phyloP scores from a whole-genome alignment of 37 sponge, comb jelly and placozoan species.

The Eunapius fragilis region DNA sequence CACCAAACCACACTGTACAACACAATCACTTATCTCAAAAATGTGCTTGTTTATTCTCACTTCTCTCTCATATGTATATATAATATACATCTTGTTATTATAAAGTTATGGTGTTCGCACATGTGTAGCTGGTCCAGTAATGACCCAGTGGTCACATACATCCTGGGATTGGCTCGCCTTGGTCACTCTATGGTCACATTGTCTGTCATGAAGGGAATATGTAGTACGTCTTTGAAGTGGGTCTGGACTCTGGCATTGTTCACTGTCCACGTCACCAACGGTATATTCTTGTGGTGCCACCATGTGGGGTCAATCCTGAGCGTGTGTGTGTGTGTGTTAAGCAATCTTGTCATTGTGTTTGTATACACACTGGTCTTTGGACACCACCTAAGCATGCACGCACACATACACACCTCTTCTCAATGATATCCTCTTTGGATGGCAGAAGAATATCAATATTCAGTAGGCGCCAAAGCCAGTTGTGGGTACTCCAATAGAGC shows the following conservation, averaged over 20 bases:
- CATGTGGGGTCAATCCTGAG: background rate
- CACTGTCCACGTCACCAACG: background rate
- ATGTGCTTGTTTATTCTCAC: background rate
- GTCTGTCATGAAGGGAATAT: background rate
- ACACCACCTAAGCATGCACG: background rate
- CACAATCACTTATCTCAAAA: background rate
- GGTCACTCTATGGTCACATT: background rate
- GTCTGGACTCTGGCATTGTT: background rate
- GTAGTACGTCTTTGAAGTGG: background rate
- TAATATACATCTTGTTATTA: too few relatives aligned
- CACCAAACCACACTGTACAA: background rate
- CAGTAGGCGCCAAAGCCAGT: conserved; percentile 30
- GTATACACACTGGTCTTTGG: background rate
- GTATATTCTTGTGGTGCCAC: background rate
- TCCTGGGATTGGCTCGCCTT: background rate
- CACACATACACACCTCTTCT: background rate
- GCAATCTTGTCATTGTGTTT: background rate
- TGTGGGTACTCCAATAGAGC: background rate
- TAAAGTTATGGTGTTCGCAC: too few relatives aligned
- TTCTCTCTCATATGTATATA: background rate
- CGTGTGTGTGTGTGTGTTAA: too few relatives aligned
- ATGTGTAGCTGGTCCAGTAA: too few relatives aligned
- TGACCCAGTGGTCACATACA: background rate
- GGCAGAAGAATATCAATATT: conserved; percentile 12
- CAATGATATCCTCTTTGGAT: background rate